Conservation (phyloP, 2,113 vertebrate species). For the Psophia crepitans region DNA sequence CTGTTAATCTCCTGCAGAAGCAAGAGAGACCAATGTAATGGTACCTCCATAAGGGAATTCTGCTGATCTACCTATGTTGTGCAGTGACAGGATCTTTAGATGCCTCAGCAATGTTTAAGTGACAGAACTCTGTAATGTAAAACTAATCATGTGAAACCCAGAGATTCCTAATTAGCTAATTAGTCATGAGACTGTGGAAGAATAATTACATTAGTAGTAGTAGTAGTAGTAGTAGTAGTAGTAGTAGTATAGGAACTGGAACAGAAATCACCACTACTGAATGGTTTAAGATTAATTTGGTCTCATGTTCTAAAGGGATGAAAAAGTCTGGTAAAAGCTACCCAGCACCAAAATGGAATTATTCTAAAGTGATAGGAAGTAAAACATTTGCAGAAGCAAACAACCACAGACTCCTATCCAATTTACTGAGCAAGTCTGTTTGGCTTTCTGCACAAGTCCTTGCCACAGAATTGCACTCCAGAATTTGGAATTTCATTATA, state of each 20-base stretch:
- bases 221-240: too few relatives aligned
- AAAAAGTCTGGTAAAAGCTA: background rate
- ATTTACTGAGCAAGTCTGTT: background rate
- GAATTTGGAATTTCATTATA: background rate
- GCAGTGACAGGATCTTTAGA: background rate
- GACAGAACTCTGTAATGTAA: background rate
- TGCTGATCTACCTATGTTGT: background rate
- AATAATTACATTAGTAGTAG: too few relatives aligned
- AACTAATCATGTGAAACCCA: background rate
- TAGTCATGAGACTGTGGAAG: background rate
- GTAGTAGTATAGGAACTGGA: too few relatives aligned
- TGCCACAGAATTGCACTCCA: background rate
- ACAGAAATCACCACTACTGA: background rate
- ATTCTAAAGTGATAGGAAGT: background rate
- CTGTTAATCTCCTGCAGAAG: background rate
- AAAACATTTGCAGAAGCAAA: background rate
- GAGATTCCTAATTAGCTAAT: background rate
- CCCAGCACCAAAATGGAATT: background rate
- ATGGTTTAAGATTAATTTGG: background rate
- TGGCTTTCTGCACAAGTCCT: background rate
- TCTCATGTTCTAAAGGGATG: background rate
- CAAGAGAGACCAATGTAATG: background rate
- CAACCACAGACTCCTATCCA: background rate
- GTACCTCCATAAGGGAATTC: background rate
- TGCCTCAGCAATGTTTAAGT: background rate